A percentile compares a stretch with the other conserved stretches of the same genome.
These are phyloP conservation scores for Ptiloglossa arizonensis DNA, from an alignment of 1,140 invertebrate species.

Conservation along the genomic window DNA sequence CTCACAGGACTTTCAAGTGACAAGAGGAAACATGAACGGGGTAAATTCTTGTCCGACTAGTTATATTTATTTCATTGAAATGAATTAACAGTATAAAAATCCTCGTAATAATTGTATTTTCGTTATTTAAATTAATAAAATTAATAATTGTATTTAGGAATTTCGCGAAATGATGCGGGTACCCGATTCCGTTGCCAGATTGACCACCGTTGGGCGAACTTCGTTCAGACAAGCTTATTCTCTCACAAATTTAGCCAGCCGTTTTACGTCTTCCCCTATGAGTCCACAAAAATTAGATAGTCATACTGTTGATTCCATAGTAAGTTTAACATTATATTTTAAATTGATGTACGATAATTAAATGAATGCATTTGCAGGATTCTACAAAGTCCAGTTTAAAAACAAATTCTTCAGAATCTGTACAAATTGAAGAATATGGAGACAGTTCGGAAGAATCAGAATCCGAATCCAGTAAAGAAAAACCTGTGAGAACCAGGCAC, in stretches of 20 bases:
- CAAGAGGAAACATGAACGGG: conserved; percentile 78
- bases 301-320: conserved; percentile 61
- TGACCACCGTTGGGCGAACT: conserved; percentile 79
- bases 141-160: conserved; percentile 77
- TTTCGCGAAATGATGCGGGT: conserved; percentile 83
- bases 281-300: conserved; percentile 58
- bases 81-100: not conserved
- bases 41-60: conserved; percentile 63
- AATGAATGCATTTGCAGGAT: conserved; percentile 60
- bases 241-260: conserved; percentile 81
- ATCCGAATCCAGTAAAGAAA: conserved; percentile 71
- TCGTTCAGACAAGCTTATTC: conserved; percentile 81
- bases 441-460: conserved; percentile 72
- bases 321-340: conserved; percentile 37
- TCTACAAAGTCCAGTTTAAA: conserved; percentile 67
- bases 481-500: conserved; percentile 73
- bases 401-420: conserved; percentile 75
- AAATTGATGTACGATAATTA: not conserved
- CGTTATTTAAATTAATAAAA: conserved; percentile 7
- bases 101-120: not conserved
- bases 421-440: conserved; percentile 74
- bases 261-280: conserved; percentile 74
- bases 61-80: not conserved
- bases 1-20: conserved; percentile 83
- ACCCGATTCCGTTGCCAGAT: conserved; percentile 81